Evolutionary conservation across 2,888 invertebrate genomes (phyloP), one percentile per base, ranked within the genome.

Genomic region (Drosophila neutralis): DNA sequence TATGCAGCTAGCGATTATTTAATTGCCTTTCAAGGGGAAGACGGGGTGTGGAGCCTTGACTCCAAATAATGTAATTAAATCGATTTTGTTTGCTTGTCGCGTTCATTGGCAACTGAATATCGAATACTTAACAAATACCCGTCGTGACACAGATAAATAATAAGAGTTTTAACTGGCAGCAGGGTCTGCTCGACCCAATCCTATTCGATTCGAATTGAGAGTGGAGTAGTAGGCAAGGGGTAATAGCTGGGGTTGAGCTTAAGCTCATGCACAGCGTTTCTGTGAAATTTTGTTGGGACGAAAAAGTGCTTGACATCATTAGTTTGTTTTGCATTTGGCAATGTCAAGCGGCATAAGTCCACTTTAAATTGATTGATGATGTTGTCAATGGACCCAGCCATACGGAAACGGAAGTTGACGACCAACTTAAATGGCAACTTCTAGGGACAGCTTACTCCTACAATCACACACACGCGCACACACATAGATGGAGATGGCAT

Each of bases 311-410:
- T 63, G 73, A 64, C 83, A 85, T 85, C 86, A 86, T 82, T 82
- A 83, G 86, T 80, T 83, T 86, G 71, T 67, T 73, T 73, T 79
- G 78, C 78, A 82, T 71, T 82, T 83, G 72, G 70, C 83, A 73
- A 66, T 66, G 82, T 78, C 69, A 70, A 65, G 68, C 68, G 63
- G 65, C 70, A 67, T 80, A 78, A 80, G 82, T 75, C 82, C 83
- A 79, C 70, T 80, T 67, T 83, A 71, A 76, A 82, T 83, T 90
- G 85, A 85, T 90, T 85, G 81, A 85, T 90, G 85, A 85, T 76
- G 54, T 31, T 60, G 36, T 54, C 81, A 76, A 76, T 69, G 51
- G 52, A 52, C 38, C 38, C 52, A 53, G 53, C 56, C 54, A 53
- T 35, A 48, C 61, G 61, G 59, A 61, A 65, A 52, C 38, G 65